These are phyloP conservation scores for Casuarius casuarius DNA, from an alignment of 2,113 vertebrate species.

Conservation along the genomic window DNA sequence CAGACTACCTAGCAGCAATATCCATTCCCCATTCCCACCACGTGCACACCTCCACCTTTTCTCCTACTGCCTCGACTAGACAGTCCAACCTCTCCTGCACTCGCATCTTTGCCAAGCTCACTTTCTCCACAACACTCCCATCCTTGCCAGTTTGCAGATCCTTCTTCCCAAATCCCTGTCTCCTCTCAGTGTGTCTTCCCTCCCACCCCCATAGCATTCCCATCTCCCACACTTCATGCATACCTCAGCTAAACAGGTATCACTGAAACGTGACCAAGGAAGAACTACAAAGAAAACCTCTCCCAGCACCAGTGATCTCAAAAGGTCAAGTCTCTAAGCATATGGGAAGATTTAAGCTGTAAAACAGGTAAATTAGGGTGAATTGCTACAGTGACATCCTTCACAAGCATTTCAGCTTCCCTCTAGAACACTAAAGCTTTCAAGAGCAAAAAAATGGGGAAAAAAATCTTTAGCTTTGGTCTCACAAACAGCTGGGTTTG, in stretches of 20 bases:
- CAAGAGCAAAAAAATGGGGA: neutral
- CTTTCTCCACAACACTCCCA: neutral
- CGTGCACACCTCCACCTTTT: rapidly evolving
- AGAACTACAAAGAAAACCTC: neutral
- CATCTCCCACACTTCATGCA: neutral
- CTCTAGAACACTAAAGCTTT: neutral
- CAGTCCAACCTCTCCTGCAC: rapidly evolving
- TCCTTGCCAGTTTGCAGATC: neutral
- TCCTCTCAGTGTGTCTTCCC: neutral
- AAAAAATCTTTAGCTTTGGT: neutral
- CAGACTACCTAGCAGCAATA: neutral
- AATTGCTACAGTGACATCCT: neutral
- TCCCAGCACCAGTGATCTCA: neutral
- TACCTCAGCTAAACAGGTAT: neutral
- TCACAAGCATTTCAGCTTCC: neutral
- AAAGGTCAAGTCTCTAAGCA: neutral
- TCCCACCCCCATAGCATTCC: neutral
- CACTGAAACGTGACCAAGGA: neutral
- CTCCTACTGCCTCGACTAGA: neutral
- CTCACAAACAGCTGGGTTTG: neutral
- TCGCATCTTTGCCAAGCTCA: neutral
- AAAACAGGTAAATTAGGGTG: neutral
- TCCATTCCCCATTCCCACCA: neutral
- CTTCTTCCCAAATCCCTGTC: neutral
- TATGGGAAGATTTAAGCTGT: neutral